Evolutionary conservation across 2,113 vertebrate genomes (phyloP).

Genomic region (Arvicanthis niloticus): DNA sequence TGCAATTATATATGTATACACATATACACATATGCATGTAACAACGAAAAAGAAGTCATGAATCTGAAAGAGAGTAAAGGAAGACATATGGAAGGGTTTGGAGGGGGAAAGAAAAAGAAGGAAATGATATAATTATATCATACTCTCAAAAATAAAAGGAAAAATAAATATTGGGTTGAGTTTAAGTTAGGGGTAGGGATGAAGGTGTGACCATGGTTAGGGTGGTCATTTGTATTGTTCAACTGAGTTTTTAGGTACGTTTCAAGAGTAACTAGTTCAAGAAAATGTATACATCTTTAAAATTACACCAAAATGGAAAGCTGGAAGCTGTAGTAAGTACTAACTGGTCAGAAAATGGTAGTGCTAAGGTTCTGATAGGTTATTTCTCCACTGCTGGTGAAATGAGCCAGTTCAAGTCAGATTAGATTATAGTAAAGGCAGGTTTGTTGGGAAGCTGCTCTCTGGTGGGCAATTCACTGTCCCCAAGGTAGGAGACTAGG

Average conservation of each 20-base stretch:
- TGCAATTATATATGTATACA: too few species aligned
- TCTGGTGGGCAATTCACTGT: too few species aligned
- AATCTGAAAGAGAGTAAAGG: background rate
- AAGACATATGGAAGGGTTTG: background rate
- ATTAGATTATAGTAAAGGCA: too few species aligned
- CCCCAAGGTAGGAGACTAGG: too few species aligned
- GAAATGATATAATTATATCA: background rate
- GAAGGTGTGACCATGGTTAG: background rate
- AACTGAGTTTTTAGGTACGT: background rate
- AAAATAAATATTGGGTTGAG: background rate
- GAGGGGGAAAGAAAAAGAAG: background rate
- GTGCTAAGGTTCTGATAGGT: background rate
- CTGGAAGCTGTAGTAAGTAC: background rate
- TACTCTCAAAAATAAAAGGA: background rate
- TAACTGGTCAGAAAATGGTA: background rate
- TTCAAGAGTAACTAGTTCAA: conserved; percentile 4
- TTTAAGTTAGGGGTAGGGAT: background rate
- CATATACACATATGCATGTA: background rate
- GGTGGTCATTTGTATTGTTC: background rate
- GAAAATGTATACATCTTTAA: background rate
- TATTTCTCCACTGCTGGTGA: too few species aligned
- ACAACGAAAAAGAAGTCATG: background rate
- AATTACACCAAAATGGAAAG: background rate
- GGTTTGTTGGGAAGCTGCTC: too few species aligned
- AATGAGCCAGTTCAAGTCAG: too few species aligned